These are phyloP conservation scores for Trogon surrucura DNA, from an alignment of 2,113 vertebrate species.

Conservation along the genomic window DNA sequence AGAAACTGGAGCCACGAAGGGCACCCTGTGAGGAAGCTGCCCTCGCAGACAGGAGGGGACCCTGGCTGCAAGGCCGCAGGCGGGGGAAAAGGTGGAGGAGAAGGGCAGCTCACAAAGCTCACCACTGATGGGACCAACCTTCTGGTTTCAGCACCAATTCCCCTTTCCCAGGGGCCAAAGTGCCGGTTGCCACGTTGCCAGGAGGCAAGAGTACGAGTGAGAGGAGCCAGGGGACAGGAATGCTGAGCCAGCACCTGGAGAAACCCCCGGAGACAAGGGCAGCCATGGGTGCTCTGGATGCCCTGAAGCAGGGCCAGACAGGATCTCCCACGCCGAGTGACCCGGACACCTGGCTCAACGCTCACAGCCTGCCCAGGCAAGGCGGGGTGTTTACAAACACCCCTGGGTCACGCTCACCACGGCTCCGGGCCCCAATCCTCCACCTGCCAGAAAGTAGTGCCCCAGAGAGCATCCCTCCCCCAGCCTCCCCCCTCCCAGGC, in stretches of 20 bases:
- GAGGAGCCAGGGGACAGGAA: accelerated
- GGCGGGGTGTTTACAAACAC: background rate
- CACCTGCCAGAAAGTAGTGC: accelerated
- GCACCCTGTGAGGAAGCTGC: background rate
- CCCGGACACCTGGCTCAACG: accelerated
- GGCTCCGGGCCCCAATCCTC: accelerated
- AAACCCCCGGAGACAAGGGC: accelerated
- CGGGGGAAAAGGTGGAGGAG: background rate
- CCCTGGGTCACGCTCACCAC: accelerated
- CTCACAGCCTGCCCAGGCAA: accelerated
- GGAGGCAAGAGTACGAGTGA: background rate
- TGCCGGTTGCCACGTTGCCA: accelerated
- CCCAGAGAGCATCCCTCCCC: accelerated
- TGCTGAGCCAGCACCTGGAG: background rate
- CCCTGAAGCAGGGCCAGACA: background rate
- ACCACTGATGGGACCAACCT: accelerated
- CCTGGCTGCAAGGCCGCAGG: accelerated
- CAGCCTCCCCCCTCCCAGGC: no score
- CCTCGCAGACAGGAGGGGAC: background rate
- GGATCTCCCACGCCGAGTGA: accelerated
- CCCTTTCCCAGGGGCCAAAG: background rate
- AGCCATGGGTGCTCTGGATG: background rate
- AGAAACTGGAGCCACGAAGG: background rate
- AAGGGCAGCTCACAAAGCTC: background rate
- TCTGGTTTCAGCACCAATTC: background rate